phyloP scores from a whole-genome alignment of 2,797 vertebrate genomes.

The Lepilemur ruficaudatus region DNA sequence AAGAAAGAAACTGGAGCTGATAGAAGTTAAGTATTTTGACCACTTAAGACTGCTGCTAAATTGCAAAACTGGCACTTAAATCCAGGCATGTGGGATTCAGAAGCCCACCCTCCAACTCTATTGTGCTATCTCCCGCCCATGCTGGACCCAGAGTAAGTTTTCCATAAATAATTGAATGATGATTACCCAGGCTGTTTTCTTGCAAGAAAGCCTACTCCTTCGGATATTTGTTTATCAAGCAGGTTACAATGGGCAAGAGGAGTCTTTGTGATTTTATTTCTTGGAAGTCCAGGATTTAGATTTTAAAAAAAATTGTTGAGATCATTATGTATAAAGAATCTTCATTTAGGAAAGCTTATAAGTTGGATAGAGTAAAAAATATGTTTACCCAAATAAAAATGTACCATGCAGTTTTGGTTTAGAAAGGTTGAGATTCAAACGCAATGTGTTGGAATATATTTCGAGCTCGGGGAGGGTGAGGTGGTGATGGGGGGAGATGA shows the following conservation, averaged over 20 bases:
- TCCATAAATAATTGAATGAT: background rate
- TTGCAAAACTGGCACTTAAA: background rate
- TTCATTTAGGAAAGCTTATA: background rate
- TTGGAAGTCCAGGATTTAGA: background rate
- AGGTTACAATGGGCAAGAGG: background rate
- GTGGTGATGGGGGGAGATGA: background rate
- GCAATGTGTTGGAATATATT: background rate
- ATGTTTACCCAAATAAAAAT: background rate
- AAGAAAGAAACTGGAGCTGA: background rate
- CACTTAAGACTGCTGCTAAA: background rate
- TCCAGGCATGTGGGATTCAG: background rate
- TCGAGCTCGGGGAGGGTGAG: background rate
- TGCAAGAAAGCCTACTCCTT: background rate
- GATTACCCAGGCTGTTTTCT: background rate
- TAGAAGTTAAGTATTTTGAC: background rate
- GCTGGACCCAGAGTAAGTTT: background rate
- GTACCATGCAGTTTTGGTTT: background rate
- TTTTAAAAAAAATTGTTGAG: background rate
- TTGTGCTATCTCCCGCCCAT: background rate
- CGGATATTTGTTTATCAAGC: background rate
- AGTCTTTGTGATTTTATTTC: background rate
- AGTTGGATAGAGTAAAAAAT: background rate
- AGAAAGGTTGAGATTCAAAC: background rate
- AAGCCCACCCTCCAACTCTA: background rate
- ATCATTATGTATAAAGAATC: background rate